Base-by-base conservation (phyloP, 1,140 invertebrate species). In the Pogonus chalceus region DNA sequence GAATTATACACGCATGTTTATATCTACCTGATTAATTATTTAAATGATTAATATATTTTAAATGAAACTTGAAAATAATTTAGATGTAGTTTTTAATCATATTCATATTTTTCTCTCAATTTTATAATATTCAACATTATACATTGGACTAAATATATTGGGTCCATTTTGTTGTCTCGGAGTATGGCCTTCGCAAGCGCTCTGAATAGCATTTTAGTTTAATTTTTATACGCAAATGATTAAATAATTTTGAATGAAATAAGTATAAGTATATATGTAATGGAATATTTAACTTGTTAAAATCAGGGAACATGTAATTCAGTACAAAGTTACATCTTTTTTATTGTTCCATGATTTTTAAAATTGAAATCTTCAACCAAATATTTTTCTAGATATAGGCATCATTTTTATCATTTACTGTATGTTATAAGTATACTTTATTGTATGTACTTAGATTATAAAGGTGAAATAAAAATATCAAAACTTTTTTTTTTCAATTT, bases 301-400 rank as follows among this genome's bases (percentile, higher is more conserved):
- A 31, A 49, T 60, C 57, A 59, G 54, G 61, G 59, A 62, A 62
- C 59, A 60, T 43, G 37, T 43, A 43, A 62, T 50, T 43, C 58
- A 62, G 61, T 62, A 62, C 61, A 62, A 62, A 62, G 58, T 49
- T 53, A 57, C 26, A 24, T n/a, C 23, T 23, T 53, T 56, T 49
- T n/a, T 51, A 22, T 49, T 56, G 23, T 56, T 56, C 53, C 26
- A 21, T 26, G 48, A 43, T 31, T 31, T 4, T 31, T 31, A 31
- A 43, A 43, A 43, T 43, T 55, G 24, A 20, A 37, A 51, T 48
- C 49, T 49, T 39, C 54, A 58, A 62, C 60, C 60, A 62, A 62
- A 62, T 62, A 62, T 62, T 58, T 60, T 62, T 57, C 23, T 62
- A 62, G 60, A 26, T 60, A 60, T 55, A 57, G 48, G 48, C 18